phyloP scores from a whole-genome alignment of 2,797 vertebrate species.

The Lepilemur septentrionalis region DNA sequence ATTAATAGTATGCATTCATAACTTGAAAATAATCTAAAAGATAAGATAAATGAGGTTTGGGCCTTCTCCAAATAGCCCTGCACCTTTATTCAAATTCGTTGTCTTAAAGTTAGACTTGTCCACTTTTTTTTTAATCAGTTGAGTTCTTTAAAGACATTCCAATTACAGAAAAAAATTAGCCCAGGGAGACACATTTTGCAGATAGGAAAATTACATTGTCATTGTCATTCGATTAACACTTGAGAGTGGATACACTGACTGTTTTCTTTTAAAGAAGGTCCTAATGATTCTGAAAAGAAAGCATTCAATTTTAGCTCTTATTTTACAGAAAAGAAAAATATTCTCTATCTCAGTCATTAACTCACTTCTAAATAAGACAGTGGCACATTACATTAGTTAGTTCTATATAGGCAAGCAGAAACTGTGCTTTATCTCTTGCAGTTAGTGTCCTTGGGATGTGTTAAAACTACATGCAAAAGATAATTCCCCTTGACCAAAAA shows the following conservation, averaged over 20 bases:
- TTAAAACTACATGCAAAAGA: conserved; percentile 42
- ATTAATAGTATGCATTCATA: neutral
- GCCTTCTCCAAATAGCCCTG: neutral
- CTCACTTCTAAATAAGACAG: conserved; percentile 53
- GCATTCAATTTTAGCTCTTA: conserved; percentile 79
- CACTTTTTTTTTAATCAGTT: conserved; percentile 63
- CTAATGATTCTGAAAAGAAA: conserved; percentile 78
- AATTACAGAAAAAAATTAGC: conserved; percentile 76
- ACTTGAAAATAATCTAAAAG: neutral
- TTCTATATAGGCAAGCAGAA: conserved; percentile 45
- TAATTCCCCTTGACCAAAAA: neutral
- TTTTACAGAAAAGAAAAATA: conserved; percentile 77
- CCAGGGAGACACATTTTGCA: conserved; percentile 72
- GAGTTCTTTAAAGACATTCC: conserved; percentile 71
- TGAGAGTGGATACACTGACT: conserved; percentile 70
- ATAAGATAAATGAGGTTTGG: neutral
- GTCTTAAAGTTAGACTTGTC: conserved; percentile 64
- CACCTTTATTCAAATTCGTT: conserved; percentile 45
- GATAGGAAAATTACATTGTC: conserved; percentile 77
- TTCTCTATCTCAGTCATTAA: conserved; percentile 76
- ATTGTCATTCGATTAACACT: conserved; percentile 78
- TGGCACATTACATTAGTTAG: conserved; percentile 58
- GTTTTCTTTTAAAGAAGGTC: conserved; percentile 77
- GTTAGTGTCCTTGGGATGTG: conserved; percentile 53
- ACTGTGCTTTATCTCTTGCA: conserved; percentile 50